Evolutionary conservation across 2,888 invertebrate genomes (phyloP).

Genomic region (Pseudoips prasinana): DNA sequence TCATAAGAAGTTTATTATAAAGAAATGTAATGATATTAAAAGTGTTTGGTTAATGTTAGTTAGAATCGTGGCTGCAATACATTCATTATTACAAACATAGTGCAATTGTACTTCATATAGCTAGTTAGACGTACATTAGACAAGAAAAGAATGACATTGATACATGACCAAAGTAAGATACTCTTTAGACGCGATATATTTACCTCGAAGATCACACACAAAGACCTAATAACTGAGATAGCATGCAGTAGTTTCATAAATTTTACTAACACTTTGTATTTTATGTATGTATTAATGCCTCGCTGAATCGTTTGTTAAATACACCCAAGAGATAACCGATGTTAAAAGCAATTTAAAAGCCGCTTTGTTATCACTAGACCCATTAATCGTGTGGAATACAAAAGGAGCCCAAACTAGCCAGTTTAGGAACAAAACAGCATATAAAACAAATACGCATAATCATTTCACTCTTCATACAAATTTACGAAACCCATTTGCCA

Average conservation of each 20-base stretch:
- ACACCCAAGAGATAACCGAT: constrained; percentile 8
- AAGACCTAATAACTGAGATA: constrained; percentile 31
- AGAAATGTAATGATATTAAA: too few species aligned
- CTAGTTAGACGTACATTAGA: too few species aligned
- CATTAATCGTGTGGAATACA: too few species aligned
- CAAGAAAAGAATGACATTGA: background rate
- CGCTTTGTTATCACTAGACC: constrained; percentile 7
- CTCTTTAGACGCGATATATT: too few species aligned
- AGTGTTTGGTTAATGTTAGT: too few species aligned
- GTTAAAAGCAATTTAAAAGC: constrained; percentile 7
- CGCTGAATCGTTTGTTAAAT: constrained; percentile 19
- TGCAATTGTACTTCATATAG: too few species aligned
- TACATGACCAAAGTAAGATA: constrained; percentile 2
- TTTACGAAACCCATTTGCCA: too few species aligned
- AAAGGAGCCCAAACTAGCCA: too few species aligned
- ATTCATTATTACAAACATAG: background rate
- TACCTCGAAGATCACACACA: constrained; percentile 62
- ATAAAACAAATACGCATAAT: too few species aligned
- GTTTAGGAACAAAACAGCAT: too few species aligned
- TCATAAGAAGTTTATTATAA: too few species aligned
- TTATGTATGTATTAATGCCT: constrained; percentile 12
- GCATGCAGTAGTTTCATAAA: constrained; percentile 41
- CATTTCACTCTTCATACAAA: too few species aligned
- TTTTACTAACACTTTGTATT: constrained; percentile 15
- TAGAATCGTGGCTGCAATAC: background rate